A percentile compares a stretch with the other conserved stretches of the same genome.
Evolutionary conservation across 2,113 vertebrate species (phyloP).

Genomic region (Gadus chalcogrammus): DNA sequence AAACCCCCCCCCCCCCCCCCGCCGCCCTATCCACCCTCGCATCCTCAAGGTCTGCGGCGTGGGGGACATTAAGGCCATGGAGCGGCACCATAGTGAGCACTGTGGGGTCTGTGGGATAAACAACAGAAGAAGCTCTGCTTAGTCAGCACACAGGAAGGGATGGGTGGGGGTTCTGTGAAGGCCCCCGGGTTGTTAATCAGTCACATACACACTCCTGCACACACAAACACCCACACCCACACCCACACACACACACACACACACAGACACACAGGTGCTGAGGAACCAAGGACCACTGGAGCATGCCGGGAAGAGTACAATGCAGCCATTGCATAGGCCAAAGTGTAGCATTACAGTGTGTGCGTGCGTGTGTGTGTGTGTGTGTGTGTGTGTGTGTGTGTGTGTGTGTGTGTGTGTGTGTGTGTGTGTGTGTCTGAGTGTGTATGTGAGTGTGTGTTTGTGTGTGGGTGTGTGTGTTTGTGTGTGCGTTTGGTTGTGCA

Average conservation of each 20-base stretch:
- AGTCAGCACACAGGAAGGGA: slow-evolving; percentile 49
- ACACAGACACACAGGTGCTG: slow-evolving; percentile 2
- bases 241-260: not conserved
- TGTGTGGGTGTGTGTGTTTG: too few relatives aligned
- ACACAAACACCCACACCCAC: not conserved
- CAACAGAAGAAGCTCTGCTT: slow-evolving; percentile 33
- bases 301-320: slow-evolving; percentile 14
- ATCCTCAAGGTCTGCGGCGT: slow-evolving; percentile 1
- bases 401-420: not conserved
- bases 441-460: too few relatives aligned
- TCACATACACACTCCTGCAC: not conserved
- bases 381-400: not conserved
- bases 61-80: slow-evolving; percentile 31
- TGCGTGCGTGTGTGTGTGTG: not conserved
- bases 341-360: too few relatives aligned
- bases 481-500: too few relatives aligned
- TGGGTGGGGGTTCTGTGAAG: slow-evolving; percentile 15
- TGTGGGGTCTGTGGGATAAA: slow-evolving; percentile 39
- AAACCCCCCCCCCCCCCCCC: not conserved
- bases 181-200: not conserved
- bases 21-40: not conserved
- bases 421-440: too few relatives aligned
- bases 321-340: slow-evolving; percentile 23
- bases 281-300: slow-evolving; percentile 31
- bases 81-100: slow-evolving; percentile 19